Conservation (phyloP, 2,113 vertebrate genomes). For the Ciconia maguari region DNA sequence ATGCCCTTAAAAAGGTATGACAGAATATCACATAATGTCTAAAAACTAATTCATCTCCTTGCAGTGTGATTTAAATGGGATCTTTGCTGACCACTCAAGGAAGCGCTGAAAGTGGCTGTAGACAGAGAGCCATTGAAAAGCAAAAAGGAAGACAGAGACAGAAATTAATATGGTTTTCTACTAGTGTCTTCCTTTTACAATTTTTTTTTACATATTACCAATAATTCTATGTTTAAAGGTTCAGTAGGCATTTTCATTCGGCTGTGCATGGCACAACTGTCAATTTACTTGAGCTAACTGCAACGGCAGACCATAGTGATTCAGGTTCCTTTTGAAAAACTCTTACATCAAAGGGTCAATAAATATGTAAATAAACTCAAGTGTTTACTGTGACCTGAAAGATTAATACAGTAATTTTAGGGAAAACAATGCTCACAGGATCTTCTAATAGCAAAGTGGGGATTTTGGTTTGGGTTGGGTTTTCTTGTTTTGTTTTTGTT, state of each 20-base stretch:
- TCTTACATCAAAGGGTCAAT: not conserved
- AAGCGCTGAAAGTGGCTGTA: not conserved
- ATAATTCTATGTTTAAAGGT: not conserved
- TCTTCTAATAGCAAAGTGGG: not conserved
- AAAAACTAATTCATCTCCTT: not conserved
- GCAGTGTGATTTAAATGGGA: not conserved
- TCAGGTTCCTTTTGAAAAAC: not conserved
- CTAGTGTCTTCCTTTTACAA: not conserved
- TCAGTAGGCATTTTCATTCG: not conserved
- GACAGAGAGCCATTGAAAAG: not conserved
- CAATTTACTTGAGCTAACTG: not conserved
- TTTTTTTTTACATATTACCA: not conserved
- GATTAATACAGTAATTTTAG: not conserved
- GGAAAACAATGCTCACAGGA: not conserved
- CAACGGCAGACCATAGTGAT: not conserved
- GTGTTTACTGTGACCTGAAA: not conserved
- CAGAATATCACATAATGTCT: not conserved
- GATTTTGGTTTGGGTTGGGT: fast-evolving
- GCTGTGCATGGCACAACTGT: not conserved
- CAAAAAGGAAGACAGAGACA: not conserved
- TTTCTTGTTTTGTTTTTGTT: not conserved
- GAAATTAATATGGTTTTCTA: not conserved
- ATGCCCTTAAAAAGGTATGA: not conserved
- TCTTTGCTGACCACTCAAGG: not conserved
- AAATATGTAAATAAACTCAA: not conserved